Evolutionary conservation across 2,113 vertebrate species (phyloP), one percentile per base, ranked within the genome.

Genomic region (Sapayoa aenigma): DNA sequence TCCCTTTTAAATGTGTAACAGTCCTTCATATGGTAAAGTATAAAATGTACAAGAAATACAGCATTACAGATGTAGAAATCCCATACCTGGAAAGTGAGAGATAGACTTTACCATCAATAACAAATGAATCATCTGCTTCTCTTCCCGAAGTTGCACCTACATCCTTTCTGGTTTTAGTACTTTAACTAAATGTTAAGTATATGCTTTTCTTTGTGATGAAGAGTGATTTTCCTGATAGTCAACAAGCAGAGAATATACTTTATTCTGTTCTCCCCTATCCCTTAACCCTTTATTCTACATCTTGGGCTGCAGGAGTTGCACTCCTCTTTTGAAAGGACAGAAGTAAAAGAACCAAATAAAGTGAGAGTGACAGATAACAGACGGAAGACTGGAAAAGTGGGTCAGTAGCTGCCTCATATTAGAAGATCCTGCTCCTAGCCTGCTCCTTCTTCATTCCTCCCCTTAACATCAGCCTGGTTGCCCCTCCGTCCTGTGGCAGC

Each of bases 401-500:
- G 11, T 42, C 74, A 82, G 44, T 20, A 90, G n/a, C 23, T 87
- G 37, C 30, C 31, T 28, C 33, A n/a, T n/a, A 30, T 20, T 44
- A 56, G 28, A 58, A 49, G 23, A 62, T 18, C n/a, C n/a, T n/a
- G n/a, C n/a, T n/a, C n/a, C 12, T 28, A 63, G 21, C 10, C 47
- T 52, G 30, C 27, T 71, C 18, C 31, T 56, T 52, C 41, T 62
- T 77, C 31, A 55, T 39, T 79, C 30, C 41, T 46, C 17, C 35
- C 33, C 21, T 59, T 75, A 37, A 2, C 20, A 41, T 47, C 41
- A 87, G 66, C 25, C 44, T 39, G 49, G 67, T 44, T 53, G 35
- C 1, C 22, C 30, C 9, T 4, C 0, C 0, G 9, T 9, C 71
- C 49, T 42, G 27, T 28, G 24, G 58, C 67, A 56, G 80, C 53